Conservation (phyloP, 2,113 vertebrate genomes). For the Onychostoma macrolepis region DNA sequence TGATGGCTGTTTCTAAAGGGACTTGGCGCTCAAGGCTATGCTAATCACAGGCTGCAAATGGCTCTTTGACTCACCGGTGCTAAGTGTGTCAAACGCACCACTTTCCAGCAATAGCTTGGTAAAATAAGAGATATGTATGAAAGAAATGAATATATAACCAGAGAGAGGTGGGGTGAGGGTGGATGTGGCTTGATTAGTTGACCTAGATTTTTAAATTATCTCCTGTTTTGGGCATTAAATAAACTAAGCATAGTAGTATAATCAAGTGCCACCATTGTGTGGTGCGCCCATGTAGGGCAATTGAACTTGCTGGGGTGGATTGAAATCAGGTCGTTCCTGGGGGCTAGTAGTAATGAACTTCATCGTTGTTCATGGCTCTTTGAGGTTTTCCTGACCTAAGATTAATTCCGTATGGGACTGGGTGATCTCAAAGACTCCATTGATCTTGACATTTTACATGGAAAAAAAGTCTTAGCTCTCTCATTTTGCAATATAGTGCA, state of each 20-base stretch:
- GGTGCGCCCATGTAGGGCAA: conserved; percentile 66
- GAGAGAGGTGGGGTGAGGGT: conserved; percentile 47
- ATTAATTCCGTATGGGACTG: conserved; percentile 52
- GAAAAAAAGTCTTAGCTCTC: not conserved
- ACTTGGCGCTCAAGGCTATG: conserved; percentile 20
- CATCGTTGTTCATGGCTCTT: conserved; percentile 47
- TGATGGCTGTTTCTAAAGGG: conserved; percentile 32
- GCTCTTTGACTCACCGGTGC: conserved; percentile 21
- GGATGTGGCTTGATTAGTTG: conserved; percentile 62
- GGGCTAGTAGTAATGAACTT: conserved; percentile 63
- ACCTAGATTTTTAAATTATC: conserved; percentile 69
- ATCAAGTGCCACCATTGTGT: conserved; percentile 64
- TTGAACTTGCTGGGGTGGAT: conserved; percentile 62
- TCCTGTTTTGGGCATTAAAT: conserved; percentile 70
- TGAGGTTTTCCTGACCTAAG: conserved; percentile 52
- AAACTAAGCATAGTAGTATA: conserved; percentile 66
- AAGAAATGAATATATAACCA: conserved; percentile 63
- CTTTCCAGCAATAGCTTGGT: conserved; percentile 21
- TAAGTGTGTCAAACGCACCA: conserved; percentile 50
- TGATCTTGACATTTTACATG: conserved; percentile 31
- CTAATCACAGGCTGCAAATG: conserved; percentile 33
- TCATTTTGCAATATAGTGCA: not conserved
- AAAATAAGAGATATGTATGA: conserved; percentile 32
- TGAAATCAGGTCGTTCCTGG: conserved; percentile 65
- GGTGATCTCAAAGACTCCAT: conserved; percentile 26